Conservation (phyloP, 2,113 vertebrate genomes). For the human region GRCh38 chr6:132819501-132820000, state of each 20-base stretch:
- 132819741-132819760: background rate
- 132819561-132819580: background rate
- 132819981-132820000: background rate
- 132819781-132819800: background rate
- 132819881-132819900: background rate
- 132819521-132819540: accelerated
- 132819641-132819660: background rate
- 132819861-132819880: background rate
- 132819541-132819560: background rate
- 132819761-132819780: background rate
- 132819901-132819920: too few species aligned
- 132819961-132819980: background rate
- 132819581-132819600: background rate
- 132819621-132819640: background rate
- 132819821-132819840: background rate
- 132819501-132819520: background rate
- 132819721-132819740: too few species aligned
- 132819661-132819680: too few species aligned
- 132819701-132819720: background rate
- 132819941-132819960: background rate
- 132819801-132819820: background rate
- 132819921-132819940: background rate
- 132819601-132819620: background rate
- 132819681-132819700: accelerated
- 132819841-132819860: background rate